Evolutionary conservation across 2,113 vertebrate genomes (phyloP).

Genomic region (Lepus americanus): DNA sequence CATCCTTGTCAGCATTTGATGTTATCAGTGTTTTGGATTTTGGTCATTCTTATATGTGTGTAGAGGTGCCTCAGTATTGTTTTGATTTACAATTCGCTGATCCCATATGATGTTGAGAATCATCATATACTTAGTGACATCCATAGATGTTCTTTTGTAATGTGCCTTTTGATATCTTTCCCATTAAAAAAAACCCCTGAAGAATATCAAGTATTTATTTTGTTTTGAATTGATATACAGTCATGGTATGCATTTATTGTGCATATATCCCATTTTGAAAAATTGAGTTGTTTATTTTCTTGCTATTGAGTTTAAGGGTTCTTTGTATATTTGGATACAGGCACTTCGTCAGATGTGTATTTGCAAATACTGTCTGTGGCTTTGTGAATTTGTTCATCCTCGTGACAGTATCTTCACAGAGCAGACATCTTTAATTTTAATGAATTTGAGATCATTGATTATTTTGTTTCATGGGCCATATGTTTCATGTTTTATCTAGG

Average conservation of each 20-base stretch:
- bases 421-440: constrained; percentile 2
- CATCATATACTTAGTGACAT: no score
- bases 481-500: background rate
- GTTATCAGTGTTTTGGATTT: background rate
- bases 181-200: no score
- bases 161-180: no score
- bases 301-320: background rate
- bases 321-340: background rate
- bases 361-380: background rate
- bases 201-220: no score
- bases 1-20: background rate
- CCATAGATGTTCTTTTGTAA: no score
- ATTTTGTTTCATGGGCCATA: background rate
- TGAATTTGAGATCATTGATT: background rate
- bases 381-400: background rate
- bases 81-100: background rate
- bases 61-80: no score
- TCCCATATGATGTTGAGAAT: background rate
- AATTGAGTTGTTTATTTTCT: background rate
- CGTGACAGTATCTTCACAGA: background rate
- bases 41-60: background rate
- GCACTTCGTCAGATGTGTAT: background rate
- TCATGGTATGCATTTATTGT: no score
- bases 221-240: no score
- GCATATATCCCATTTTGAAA: no score